phyloP scores from a whole-genome alignment of 2,888 invertebrate species.

The Eristalinus aeneus region DNA sequence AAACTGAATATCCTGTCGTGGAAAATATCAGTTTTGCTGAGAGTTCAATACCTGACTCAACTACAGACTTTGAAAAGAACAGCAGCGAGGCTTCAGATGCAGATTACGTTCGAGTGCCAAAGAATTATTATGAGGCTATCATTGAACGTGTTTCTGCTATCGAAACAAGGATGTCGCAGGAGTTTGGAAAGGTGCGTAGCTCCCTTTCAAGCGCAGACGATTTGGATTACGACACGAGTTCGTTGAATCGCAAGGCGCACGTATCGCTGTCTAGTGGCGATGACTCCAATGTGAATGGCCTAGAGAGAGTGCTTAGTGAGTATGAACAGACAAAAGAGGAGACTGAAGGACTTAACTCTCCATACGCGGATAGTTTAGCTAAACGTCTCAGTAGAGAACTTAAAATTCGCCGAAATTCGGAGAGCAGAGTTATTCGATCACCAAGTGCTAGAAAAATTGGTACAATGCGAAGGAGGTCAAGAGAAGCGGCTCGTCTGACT shows the following conservation, averaged over 20 bases:
- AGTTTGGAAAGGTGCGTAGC: constrained; percentile 81
- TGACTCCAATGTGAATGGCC: constrained; percentile 77
- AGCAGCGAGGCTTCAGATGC: constrained; percentile 79
- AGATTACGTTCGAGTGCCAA: constrained; percentile 87
- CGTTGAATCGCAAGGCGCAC: constrained; percentile 80
- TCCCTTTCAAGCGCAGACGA: constrained; percentile 45
- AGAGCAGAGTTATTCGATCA: constrained; percentile 87
- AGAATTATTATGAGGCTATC: constrained; percentile 89
- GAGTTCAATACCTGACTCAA: constrained; percentile 51
- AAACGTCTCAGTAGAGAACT: constrained; percentile 87
- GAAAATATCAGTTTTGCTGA: constrained; percentile 40
- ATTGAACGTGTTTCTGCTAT: constrained; percentile 88
- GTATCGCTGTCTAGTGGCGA: constrained; percentile 8
- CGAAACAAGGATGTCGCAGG: constrained; percentile 86
- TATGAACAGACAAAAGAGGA: constrained; percentile 88
- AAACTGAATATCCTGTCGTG: constrained; percentile 11
- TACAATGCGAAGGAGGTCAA: constrained; percentile 86
- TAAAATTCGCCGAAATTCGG: constrained; percentile 86
- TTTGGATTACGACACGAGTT: constrained; percentile 73
- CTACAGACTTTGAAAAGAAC: constrained; percentile 53
- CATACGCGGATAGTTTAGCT: constrained; percentile 85
- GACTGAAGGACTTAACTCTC: constrained; percentile 80
- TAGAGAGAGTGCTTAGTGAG: constrained; percentile 86
- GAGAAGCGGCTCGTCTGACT: constrained; percentile 83
- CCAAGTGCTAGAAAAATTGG: constrained; percentile 92